These are phyloP conservation scores for Platorchestia sp. DNA, from an alignment of 1,140 invertebrate genomes.

Conservation along the genomic window DNA sequence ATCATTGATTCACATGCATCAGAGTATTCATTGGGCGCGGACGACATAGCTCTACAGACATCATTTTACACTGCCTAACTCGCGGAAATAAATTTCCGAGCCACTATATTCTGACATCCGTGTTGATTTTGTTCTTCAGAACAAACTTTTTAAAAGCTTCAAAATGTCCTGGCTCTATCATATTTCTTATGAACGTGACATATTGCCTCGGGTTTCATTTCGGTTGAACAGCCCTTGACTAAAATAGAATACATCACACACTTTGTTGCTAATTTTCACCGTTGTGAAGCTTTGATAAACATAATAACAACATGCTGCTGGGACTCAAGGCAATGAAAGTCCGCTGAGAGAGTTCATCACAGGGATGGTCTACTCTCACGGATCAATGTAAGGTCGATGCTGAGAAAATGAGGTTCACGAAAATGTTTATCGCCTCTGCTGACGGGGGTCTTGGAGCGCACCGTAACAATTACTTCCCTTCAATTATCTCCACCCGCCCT, in stretches of 20 bases:
- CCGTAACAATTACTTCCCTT: neutral
- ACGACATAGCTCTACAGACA: neutral
- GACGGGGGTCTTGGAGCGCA: neutral
- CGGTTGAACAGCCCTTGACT: neutral
- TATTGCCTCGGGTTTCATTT: neutral
- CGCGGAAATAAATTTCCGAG: neutral
- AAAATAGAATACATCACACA: neutral
- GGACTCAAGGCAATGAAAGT: neutral
- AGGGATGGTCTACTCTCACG: neutral
- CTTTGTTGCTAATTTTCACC: neutral
- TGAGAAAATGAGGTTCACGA: neutral
- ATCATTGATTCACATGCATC: neutral
- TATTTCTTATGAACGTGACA: neutral
- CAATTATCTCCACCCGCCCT: neutral
- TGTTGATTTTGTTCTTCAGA: neutral
- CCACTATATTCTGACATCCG: neutral
- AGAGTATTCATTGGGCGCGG: neutral
- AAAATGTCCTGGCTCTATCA: neutral
- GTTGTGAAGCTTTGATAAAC: neutral
- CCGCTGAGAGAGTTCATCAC: neutral
- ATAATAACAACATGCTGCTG: neutral
- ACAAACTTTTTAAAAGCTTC: neutral
- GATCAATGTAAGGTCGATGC: slow-evolving; percentile 48
- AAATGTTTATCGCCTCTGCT: slow-evolving; percentile 30
- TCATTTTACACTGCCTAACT: neutral